Evolutionary conservation across 1,140 invertebrate species (phyloP), one percentile per base, ranked within the genome.

Genomic region (Phthorimaea operculella): DNA sequence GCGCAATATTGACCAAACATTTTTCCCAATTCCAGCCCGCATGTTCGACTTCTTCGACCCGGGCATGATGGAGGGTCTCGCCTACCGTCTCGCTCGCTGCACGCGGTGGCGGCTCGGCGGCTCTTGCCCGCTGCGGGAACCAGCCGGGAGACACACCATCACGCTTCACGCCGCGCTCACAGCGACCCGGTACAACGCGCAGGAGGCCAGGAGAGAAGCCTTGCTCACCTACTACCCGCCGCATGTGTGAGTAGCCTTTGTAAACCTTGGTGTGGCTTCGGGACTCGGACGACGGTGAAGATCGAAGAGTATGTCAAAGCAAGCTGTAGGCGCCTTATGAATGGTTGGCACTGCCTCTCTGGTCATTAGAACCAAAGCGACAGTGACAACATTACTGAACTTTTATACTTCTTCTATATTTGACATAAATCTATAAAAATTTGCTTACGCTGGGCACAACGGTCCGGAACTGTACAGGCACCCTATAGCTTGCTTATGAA

Each of bases 31-130:
- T 84, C 70, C 76, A 88, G 93, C 93, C 55, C 90, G 93, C 52
- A 90, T 93, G 87, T 94, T 94, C 74, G 95, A 96, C 82, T 96
- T 93, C 81, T 94, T 96, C 77, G 95, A 96, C 79, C 84, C 91
- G 54, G 92, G 93, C 33, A 92, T 93, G 52, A 96, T 96, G 94
- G 93, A 96, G 79, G 91, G 92, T 16, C 86, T 96, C 12, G 92
- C 94, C 74, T 90, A 74, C 75, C 72, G 77, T 48, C 58, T 85
- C 52, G 47, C 65, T 53, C 76, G 75, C 21, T 58, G 64, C 56
- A 76, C 76, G n/a, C 66, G 74, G 17, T 84, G 81, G 81, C 71
- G 81, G 21, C 70, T 83, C 9, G 73, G 75, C 53, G 76, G 78
- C 51, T 59, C 58, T 33, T 76, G 73, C 34, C 76, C 76, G 53